Conservation (phyloP, 1,140 invertebrate genomes). For the Ostrea denselamellosa region DNA sequence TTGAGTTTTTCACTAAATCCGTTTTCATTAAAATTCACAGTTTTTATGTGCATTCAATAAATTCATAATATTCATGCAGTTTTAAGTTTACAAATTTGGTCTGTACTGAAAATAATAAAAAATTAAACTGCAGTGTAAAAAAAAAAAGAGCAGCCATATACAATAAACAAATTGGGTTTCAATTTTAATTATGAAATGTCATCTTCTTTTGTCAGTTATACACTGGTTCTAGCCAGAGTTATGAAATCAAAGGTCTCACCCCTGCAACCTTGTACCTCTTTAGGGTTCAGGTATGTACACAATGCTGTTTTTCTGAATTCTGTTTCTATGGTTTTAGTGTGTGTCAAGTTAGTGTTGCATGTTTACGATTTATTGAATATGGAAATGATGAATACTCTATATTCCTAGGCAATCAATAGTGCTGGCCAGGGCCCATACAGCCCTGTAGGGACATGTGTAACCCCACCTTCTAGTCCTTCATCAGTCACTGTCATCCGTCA, state of each 20-base stretch:
- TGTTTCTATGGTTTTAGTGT: not conserved
- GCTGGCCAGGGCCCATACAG: conserved; percentile 76
- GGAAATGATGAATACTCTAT: not conserved
- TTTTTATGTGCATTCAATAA: no score
- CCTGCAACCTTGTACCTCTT: conserved; percentile 90
- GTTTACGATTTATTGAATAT: not conserved
- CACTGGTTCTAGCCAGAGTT: conserved; percentile 79
- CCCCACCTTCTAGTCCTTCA: conserved; percentile 75
- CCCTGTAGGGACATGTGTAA: conserved; percentile 67
- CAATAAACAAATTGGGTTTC: no score
- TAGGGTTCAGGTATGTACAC: conserved; percentile 82
- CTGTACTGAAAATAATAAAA: no score
- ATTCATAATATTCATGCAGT: no score
- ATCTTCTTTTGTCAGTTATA: conserved; percentile 76
- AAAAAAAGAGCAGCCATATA: no score
- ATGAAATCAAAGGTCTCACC: conserved; percentile 86
- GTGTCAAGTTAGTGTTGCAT: not conserved
- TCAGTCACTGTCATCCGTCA: conserved; percentile 81
- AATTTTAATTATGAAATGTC: no score
- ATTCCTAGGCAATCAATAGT: conserved; percentile 75
- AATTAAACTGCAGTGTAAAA: no score
- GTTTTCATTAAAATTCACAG: no score
- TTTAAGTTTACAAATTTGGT: no score
- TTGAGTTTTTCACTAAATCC: no score
- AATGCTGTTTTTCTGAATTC: not conserved